A percentile compares a stretch with the other conserved stretches of the same genome.
Evolutionary conservation across 2,888 invertebrate species (phyloP).

Genomic region (Aphodius sticticus): DNA sequence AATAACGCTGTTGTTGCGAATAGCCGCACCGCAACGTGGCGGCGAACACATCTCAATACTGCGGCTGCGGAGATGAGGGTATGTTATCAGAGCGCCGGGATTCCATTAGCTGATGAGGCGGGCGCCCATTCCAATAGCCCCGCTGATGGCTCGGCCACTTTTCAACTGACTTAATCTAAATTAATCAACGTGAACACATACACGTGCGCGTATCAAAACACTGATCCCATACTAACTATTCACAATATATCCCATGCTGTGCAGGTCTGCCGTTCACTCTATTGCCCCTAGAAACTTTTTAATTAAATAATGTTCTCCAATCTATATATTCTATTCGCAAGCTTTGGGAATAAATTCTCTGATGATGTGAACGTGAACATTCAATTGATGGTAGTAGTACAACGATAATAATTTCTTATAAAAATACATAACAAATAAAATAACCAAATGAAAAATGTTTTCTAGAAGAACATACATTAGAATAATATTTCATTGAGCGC

Average conservation of each 20-base stretch:
- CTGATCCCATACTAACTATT: background rate
- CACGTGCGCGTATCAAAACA: background rate
- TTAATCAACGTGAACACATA: constrained; percentile 11
- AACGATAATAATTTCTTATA: too few relatives aligned
- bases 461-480: too few relatives aligned
- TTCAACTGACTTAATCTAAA: constrained; percentile 27
- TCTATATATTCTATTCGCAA: too few relatives aligned
- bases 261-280: too few relatives aligned
- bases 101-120: constrained; percentile 27
- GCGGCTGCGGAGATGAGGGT: constrained; percentile 20
- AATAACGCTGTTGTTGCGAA: background rate
- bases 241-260: background rate
- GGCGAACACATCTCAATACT: background rate
- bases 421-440: too few relatives aligned
- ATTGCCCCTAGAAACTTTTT: too few relatives aligned
- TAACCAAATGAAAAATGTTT: too few relatives aligned
- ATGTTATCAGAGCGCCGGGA: constrained; percentile 20
- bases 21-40: background rate
- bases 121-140: constrained; percentile 9
- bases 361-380: too few relatives aligned
- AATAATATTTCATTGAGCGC: too few relatives aligned
- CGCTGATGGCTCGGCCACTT: constrained; percentile 27
- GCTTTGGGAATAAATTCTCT: too few relatives aligned
- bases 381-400: too few relatives aligned
- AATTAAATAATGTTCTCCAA: too few relatives aligned